These are phyloP conservation scores for Canis aureus DNA, from an alignment of 2,113 vertebrate genomes.

Conservation along the genomic window DNA sequence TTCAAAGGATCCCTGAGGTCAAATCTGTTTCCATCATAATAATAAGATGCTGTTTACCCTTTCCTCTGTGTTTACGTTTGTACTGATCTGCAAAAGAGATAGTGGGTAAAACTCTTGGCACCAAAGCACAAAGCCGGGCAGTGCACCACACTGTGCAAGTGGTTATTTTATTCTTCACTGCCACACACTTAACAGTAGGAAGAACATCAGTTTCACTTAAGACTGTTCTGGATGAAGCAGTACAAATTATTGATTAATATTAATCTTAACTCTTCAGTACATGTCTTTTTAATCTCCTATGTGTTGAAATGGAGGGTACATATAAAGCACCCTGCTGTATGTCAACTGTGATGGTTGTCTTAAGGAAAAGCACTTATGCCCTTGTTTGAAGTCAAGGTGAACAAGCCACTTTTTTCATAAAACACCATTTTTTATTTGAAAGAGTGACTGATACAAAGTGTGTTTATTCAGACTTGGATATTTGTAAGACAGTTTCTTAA, in stretches of 20 bases:
- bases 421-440: slow-evolving; percentile 37
- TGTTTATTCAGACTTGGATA: not conserved
- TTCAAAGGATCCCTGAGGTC: not conserved
- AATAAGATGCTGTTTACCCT: not conserved
- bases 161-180: not conserved
- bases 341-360: not conserved
- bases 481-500: slow-evolving; percentile 11
- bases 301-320: slow-evolving; percentile 24
- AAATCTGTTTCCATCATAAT: not conserved
- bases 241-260: not conserved
- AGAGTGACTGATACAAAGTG: not conserved
- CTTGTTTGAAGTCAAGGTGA: not conserved
- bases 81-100: not conserved
- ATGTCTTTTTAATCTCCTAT: not conserved
- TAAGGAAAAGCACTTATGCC: not conserved
- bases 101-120: not conserved
- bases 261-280: not conserved
- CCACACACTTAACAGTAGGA: not conserved
- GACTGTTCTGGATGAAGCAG: not conserved
- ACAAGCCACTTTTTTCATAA: not conserved
- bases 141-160: not conserved
- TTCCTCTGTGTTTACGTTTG: slow-evolving; percentile 9
- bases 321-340: not conserved
- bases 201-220: not conserved
- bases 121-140: not conserved